Evolutionary conservation across 2,888 invertebrate genomes (phyloP).

Genomic region (Luperina testacea): DNA sequence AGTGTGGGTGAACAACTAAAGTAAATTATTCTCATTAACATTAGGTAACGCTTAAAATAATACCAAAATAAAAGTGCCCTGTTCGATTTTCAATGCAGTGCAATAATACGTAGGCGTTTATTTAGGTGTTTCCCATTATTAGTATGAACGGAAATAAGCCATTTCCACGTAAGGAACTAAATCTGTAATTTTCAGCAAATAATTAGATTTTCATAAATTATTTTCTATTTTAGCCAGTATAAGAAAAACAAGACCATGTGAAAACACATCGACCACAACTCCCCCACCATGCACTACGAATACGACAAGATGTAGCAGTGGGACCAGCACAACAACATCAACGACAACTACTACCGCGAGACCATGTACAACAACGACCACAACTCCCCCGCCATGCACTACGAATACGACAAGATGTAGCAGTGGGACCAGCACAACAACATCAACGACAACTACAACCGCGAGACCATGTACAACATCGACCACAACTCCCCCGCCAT

Average conservation of each 20-base stretch:
- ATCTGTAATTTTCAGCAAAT: neutral
- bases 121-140: neutral
- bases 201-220: neutral
- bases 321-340: neutral
- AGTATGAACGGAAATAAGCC: neutral
- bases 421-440: too few relatives aligned
- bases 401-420: too few relatives aligned
- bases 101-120: neutral
- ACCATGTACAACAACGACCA: too few relatives aligned
- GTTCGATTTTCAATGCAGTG: neutral
- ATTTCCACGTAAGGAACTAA: too few relatives aligned
- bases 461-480: too few relatives aligned
- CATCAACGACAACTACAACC: too few relatives aligned
- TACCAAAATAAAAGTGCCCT: too few relatives aligned
- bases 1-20: too few relatives aligned
- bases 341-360: neutral
- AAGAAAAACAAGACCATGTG: neutral
- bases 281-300: neutral
- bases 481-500: too few relatives aligned
- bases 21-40: too few relatives aligned
- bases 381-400: too few relatives aligned
- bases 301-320: neutral
- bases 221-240: conserved; percentile 7
- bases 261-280: neutral
- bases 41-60: too few relatives aligned